These are phyloP conservation scores for Hirtodrosophila confusa DNA, from an alignment of 2,888 invertebrate species.

Conservation along the genomic window DNA sequence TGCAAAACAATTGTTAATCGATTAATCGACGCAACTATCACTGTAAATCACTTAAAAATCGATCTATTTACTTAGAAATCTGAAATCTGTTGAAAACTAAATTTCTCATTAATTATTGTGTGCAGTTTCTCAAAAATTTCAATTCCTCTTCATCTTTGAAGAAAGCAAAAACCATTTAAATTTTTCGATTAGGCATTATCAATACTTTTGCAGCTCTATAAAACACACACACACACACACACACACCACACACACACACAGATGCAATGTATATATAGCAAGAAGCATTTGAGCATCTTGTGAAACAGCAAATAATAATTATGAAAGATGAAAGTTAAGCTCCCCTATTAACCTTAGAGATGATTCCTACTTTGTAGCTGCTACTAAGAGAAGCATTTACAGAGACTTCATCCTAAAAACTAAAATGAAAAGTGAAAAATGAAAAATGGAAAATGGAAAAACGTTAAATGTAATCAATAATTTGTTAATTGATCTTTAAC, in stretches of 20 bases:
- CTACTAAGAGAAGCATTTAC: conserved; percentile 40
- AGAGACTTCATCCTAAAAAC: conserved; percentile 14
- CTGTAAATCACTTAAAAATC: too few species aligned
- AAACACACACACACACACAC: conserved; percentile 11
- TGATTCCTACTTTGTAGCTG: conserved; percentile 5
- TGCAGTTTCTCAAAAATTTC: too few species aligned
- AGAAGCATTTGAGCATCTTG: conserved; percentile 35
- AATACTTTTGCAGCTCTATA: too few species aligned
- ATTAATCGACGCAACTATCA: too few species aligned
- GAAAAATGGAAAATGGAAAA: too few species aligned
- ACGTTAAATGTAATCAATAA: neutral
- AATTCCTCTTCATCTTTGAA: too few species aligned
- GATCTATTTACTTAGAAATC: too few species aligned
- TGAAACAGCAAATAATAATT: conserved; percentile 9
- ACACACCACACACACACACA: conserved; percentile 40
- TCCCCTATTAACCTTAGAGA: conserved; percentile 1
- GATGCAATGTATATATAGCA: conserved; percentile 51
- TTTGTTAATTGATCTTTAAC: conserved; percentile 38
- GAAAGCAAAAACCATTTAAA: too few species aligned
- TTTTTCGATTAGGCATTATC: too few species aligned
- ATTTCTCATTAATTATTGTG: too few species aligned
- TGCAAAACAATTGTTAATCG: too few species aligned
- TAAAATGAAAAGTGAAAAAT: conserved; percentile 4
- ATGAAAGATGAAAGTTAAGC: neutral
- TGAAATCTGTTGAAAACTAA: too few species aligned